A percentile compares a stretch with the other conserved stretches of the same genome.
These are phyloP conservation scores for Micrastur ruficollis DNA, from an alignment of 2,797 vertebrate genomes.

Conservation along the genomic window DNA sequence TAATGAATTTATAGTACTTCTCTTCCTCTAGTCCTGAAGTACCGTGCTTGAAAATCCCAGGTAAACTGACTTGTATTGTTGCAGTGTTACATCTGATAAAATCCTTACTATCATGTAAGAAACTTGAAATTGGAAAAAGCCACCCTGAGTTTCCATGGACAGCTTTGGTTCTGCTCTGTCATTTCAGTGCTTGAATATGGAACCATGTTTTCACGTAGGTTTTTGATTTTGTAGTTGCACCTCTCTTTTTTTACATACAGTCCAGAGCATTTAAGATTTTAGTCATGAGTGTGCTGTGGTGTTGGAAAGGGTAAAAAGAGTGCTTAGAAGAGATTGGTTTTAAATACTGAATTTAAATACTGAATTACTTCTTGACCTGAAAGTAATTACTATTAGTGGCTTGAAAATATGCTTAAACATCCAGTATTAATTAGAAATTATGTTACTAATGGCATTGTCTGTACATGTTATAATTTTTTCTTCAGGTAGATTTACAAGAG, in stretches of 20 bases:
- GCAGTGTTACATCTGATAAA: not conserved
- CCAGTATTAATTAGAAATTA: not conserved
- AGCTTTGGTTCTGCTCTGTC: not conserved
- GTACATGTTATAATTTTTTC: not conserved
- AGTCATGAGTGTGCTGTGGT: not conserved
- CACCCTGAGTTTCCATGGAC: not conserved
- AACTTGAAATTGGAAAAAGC: not conserved
- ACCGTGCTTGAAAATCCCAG: not conserved
- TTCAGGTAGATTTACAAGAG: not conserved
- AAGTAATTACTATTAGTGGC: not conserved
- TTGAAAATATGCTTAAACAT: not conserved
- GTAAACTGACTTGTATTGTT: not conserved
- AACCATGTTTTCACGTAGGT: not conserved
- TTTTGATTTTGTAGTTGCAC: not conserved
- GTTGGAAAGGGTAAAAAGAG: not conserved
- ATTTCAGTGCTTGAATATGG: not conserved
- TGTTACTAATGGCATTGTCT: not conserved
- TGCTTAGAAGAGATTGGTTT: not conserved
- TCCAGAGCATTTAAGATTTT: not conserved
- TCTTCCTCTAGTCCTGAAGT: not conserved
- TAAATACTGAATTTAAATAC: not conserved
- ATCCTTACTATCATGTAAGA: not conserved
- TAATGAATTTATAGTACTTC: not conserved
- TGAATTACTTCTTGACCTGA: not conserved
- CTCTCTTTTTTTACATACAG: not conserved